These are phyloP conservation scores for Clitarchus hookeri DNA, from an alignment of 2,888 invertebrate genomes.

Conservation along the genomic window DNA sequence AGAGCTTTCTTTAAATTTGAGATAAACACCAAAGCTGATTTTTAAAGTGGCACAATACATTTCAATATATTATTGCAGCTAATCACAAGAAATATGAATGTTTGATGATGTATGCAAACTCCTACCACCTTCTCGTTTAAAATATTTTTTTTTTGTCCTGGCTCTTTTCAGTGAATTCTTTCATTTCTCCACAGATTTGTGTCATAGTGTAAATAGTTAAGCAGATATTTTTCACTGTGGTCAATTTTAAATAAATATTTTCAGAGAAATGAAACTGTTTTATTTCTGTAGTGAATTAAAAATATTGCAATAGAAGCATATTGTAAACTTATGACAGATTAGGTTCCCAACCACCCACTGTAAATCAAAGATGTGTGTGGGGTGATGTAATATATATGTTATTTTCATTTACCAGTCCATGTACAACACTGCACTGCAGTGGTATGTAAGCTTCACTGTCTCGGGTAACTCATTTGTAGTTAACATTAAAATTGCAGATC, in stretches of 20 bases:
- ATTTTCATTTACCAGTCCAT: no score
- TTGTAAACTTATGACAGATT: no score
- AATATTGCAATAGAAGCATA: no score
- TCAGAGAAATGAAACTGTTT: not conserved
- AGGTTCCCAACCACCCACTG: no score
- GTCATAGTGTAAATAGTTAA: slow-evolving; percentile 1
- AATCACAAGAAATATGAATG: not conserved
- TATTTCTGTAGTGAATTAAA: not conserved
- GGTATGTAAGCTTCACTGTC: no score
- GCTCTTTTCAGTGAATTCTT: not conserved
- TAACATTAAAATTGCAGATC: no score
- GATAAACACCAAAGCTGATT: not conserved
- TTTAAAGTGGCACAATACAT: not conserved
- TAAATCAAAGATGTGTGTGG: no score
- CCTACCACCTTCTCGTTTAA: not conserved
- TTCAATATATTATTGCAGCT: not conserved
- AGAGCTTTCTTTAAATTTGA: not conserved
- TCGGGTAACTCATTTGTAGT: no score
- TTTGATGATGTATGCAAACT: not conserved
- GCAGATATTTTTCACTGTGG: not conserved
- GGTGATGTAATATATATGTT: no score
- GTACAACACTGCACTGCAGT: no score
- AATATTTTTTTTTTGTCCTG: not conserved
- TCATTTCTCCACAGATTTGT: not conserved
- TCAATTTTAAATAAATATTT: slow-evolving; percentile 2